Conservation (phyloP, 2,113 vertebrate genomes). For the Galemys pyrenaicus region DNA sequence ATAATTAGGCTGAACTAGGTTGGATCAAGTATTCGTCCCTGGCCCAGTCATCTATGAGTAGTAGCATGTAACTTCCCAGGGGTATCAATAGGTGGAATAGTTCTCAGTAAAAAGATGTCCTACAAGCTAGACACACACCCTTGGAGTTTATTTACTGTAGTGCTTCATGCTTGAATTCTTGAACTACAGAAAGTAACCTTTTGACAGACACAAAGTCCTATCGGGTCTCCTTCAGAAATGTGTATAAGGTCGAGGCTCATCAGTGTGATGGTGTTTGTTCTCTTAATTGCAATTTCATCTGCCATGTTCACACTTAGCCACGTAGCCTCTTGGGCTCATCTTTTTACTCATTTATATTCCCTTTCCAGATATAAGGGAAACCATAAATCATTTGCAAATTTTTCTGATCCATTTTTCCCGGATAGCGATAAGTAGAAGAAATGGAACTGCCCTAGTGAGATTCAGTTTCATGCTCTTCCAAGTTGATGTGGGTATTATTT, state of each 20-base stretch:
- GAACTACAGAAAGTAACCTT: conserved; percentile 15
- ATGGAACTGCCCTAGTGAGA: conserved; percentile 64
- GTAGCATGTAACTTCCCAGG: not conserved
- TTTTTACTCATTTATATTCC: conserved; percentile 68
- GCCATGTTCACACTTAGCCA: conserved; percentile 39
- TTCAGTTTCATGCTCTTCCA: conserved; percentile 61
- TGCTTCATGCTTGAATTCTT: not conserved
- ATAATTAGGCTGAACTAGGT: not conserved
- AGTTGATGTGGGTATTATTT: conserved; percentile 74
- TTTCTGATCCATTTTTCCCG: conserved; percentile 68
- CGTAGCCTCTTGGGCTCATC: conserved; percentile 20
- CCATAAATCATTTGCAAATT: conserved; percentile 65
- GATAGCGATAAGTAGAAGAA: conserved; percentile 39
- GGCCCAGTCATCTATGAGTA: not conserved
- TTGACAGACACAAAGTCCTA: not conserved
- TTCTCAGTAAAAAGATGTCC: not conserved
- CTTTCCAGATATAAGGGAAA: conserved; percentile 67
- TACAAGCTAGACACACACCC: not conserved
- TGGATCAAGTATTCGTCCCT: not conserved
- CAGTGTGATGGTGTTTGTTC: conserved; percentile 62
- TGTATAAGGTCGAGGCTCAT: conserved; percentile 45
- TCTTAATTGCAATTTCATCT: conserved; percentile 72
- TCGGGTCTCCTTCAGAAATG: conserved; percentile 67
- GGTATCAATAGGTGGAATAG: not conserved
- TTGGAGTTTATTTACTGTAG: not conserved